These are phyloP conservation scores for Carposina sasakii DNA, from an alignment of 1,140 invertebrate species.

Conservation along the genomic window DNA sequence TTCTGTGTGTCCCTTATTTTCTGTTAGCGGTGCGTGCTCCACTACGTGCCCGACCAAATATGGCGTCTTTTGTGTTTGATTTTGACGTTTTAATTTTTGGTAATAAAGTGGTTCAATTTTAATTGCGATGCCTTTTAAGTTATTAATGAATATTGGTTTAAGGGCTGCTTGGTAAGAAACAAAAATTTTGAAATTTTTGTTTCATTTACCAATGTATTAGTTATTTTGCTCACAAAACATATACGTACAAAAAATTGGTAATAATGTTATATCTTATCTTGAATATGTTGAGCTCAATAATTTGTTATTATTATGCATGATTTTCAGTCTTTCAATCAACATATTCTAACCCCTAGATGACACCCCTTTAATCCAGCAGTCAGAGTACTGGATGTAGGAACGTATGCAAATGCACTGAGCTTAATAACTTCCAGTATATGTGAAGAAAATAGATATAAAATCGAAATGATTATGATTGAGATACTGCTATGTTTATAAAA, in stretches of 20 bases:
- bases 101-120: conserved; percentile 52
- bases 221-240: too few relatives aligned
- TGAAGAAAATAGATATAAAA: too few relatives aligned
- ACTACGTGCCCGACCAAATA: conserved; percentile 68
- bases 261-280: too few relatives aligned
- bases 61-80: conserved; percentile 70
- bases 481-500: too few relatives aligned
- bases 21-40: conserved; percentile 71
- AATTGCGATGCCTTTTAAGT: conserved; percentile 35
- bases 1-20: conserved; percentile 72
- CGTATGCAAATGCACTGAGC: conserved; percentile 53
- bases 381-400: conserved; percentile 29
- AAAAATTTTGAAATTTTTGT: too few relatives aligned
- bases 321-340: too few relatives aligned
- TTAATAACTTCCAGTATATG: conserved; percentile 36
- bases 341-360: conserved; percentile 28
- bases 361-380: conserved; percentile 35
- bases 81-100: conserved; percentile 71
- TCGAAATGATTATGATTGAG: too few relatives aligned
- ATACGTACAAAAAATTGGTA: too few relatives aligned
- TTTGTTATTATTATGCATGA: too few relatives aligned
- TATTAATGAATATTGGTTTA: conserved; percentile 21
- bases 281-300: too few relatives aligned
- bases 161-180: not conserved
- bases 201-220: too few relatives aligned